A percentile compares a stretch with the other conserved stretches of the same genome.
Conservation (phyloP, 2,888 invertebrate species). For the Vanessa cardui region DNA sequence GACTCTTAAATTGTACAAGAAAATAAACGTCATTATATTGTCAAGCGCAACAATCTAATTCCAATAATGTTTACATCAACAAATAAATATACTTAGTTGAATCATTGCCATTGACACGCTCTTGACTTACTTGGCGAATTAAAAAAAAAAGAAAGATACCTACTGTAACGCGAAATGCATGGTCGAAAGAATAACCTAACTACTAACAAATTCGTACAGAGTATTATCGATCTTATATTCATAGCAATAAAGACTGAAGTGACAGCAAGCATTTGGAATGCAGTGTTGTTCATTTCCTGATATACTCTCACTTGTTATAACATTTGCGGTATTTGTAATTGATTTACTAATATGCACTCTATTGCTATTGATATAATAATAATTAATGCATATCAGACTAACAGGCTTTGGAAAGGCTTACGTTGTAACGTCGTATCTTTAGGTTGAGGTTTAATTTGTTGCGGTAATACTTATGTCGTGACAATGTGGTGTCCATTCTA, state of each 20-base stretch:
- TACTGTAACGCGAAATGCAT: slow-evolving; percentile 17
- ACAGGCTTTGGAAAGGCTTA: not conserved
- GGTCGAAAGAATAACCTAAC: slow-evolving; percentile 15
- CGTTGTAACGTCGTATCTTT: not conserved
- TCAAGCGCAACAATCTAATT: not conserved
- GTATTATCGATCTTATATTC: slow-evolving; percentile 9
- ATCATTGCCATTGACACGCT: slow-evolving; percentile 32
- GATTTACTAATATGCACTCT: slow-evolving; percentile 10
- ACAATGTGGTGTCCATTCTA: no score
- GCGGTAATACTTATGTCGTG: no score
- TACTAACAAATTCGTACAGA: slow-evolving; percentile 1
- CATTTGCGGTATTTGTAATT: slow-evolving; percentile 2
- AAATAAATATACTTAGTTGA: slow-evolving; percentile 1
- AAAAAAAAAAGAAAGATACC: slow-evolving; percentile 20
- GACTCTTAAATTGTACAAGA: not conserved
- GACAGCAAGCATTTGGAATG: not conserved
- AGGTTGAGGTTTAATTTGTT: not conserved
- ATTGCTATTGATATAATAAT: not conserved
- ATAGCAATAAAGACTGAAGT: slow-evolving; percentile 3
- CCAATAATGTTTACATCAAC: not conserved
- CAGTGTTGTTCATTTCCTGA: slow-evolving; percentile 15
- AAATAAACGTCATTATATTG: not conserved
- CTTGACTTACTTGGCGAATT: slow-evolving; percentile 26
- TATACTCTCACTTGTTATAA: slow-evolving; percentile 29
- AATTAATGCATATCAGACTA: slow-evolving; percentile 3